Conservation (phyloP, 2,888 invertebrate species). For the Thelaira solivaga region DNA sequence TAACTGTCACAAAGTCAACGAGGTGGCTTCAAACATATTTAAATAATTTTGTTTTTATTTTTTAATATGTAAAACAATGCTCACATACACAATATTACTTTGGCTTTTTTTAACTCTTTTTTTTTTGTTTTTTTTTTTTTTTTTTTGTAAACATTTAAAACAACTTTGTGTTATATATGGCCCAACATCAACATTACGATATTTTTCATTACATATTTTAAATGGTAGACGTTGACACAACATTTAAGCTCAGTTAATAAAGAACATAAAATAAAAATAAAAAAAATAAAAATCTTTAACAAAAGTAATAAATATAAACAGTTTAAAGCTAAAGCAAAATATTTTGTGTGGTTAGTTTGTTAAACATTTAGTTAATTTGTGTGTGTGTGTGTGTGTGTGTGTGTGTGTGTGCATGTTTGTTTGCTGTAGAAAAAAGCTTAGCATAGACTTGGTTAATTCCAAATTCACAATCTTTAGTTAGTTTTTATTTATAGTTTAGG, state of each 20-base stretch:
- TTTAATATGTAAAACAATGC: conserved; percentile 7
- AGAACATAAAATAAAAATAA: conserved; percentile 13
- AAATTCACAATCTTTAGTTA: too few relatives aligned
- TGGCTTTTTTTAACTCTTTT: neutral
- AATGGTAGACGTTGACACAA: conserved; percentile 71
- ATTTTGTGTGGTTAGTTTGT: conserved; percentile 3
- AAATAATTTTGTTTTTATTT: neutral
- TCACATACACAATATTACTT: conserved; percentile 21
- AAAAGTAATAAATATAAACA: conserved; percentile 7
- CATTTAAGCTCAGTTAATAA: conserved; percentile 48
- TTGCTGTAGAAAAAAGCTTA: too few relatives aligned
- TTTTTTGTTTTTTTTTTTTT: conserved; percentile 13
- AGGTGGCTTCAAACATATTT: conserved; percentile 4
- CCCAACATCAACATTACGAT: conserved; percentile 77
- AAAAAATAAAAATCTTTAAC: neutral
- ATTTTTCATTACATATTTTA: conserved; percentile 76
- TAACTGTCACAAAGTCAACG: neutral
- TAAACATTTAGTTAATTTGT: too few relatives aligned
- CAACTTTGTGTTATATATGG: conserved; percentile 59
- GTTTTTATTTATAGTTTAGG: too few relatives aligned
- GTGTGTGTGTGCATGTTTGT: too few relatives aligned
- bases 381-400: too few relatives aligned
- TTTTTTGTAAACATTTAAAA: conserved; percentile 23
- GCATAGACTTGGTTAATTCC: too few relatives aligned
- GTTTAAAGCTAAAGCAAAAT: conserved; percentile 28